Percentiles rank a stretch among this genome's conserved stretches.
Conservation (phyloP, 1,140 invertebrate genomes). For the Lasioglossum baleicum region DNA sequence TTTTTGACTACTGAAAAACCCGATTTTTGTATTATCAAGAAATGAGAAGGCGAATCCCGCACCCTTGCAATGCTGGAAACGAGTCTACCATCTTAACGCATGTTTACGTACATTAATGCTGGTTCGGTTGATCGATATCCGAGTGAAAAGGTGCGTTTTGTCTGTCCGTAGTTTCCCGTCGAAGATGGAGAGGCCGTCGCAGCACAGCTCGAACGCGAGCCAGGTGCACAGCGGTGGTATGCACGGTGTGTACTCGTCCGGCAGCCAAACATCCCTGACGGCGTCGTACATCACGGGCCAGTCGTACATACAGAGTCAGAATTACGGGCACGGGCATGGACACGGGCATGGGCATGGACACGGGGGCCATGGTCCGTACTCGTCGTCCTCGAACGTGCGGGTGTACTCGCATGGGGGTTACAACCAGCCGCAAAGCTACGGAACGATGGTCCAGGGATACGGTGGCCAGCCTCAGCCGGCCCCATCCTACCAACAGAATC, state of each 20-base stretch:
- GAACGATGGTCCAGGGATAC: slow-evolving; percentile 74
- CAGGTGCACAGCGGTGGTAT: slow-evolving; percentile 70
- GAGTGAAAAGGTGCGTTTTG: no score
- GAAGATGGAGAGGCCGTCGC: slow-evolving; percentile 80
- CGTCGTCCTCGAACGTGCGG: slow-evolving; percentile 72
- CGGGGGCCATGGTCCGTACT: slow-evolving; percentile 42
- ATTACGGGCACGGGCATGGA: slow-evolving; percentile 68
- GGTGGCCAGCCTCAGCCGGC: slow-evolving; percentile 74
- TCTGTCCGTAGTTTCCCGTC: slow-evolving; percentile 79
- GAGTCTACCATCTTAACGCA: no score
- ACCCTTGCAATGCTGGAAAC: no score
- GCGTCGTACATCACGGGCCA: slow-evolving; percentile 78
- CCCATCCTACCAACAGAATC: slow-evolving; percentile 77
- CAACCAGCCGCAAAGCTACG: slow-evolving; percentile 76
- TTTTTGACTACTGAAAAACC: no score
- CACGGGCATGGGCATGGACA: no score
- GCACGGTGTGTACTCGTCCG: slow-evolving; percentile 75
- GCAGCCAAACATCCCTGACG: slow-evolving; percentile 74
- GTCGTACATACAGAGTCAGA: slow-evolving; percentile 81
- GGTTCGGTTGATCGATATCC: no score
- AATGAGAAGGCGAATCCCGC: no score
- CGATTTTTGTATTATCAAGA: no score
- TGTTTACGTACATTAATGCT: no score
- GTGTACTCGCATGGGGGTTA: slow-evolving; percentile 76
- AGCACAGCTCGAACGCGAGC: slow-evolving; percentile 66